phyloP scores from a whole-genome alignment of 2,888 invertebrate genomes.

The Latheticus oryzae region DNA sequence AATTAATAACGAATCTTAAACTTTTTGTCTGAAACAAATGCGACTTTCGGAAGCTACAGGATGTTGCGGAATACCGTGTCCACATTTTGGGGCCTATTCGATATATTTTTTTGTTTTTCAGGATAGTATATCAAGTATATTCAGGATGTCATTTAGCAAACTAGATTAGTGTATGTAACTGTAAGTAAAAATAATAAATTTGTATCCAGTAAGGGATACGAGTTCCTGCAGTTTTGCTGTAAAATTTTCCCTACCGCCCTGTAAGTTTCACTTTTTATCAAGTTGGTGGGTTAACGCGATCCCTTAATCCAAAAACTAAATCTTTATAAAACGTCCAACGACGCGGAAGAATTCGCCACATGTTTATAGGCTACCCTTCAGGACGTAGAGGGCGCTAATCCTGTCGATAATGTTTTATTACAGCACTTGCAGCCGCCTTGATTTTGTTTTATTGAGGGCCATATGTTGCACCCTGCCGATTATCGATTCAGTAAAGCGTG shows the following conservation, averaged over 20 bases:
- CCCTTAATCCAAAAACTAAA: constrained; percentile 54
- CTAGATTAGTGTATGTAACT: too few species aligned
- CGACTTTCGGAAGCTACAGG: too few species aligned
- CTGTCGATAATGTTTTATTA: constrained; percentile 58
- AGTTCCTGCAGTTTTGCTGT: too few species aligned
- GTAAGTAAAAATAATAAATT: too few species aligned
- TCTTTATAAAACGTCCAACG: constrained; percentile 58
- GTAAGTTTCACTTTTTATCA: too few species aligned
- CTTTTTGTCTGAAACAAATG: constrained; percentile 29
- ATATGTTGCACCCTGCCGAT: constrained; percentile 55
- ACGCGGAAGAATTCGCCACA: constrained; percentile 63
- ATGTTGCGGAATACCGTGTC: too few species aligned
- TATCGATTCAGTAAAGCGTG: constrained; percentile 31
- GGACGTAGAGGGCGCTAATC: constrained; percentile 55
- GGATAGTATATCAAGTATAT: too few species aligned
- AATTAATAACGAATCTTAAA: constrained; percentile 29
- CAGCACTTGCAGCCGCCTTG: constrained; percentile 55
- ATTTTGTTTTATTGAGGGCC: constrained; percentile 60
- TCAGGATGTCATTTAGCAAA: too few species aligned
- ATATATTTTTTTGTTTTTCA: too few species aligned
- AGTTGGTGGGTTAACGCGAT: constrained; percentile 47
- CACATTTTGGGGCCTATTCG: too few species aligned
- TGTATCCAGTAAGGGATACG: constrained; percentile 1
- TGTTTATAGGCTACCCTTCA: constrained; percentile 52
- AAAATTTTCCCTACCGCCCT: too few species aligned